Evolutionary conservation across 2,888 invertebrate species (phyloP), one percentile per base, ranked within the genome.

Genomic region (Chydorus sphaericus): DNA sequence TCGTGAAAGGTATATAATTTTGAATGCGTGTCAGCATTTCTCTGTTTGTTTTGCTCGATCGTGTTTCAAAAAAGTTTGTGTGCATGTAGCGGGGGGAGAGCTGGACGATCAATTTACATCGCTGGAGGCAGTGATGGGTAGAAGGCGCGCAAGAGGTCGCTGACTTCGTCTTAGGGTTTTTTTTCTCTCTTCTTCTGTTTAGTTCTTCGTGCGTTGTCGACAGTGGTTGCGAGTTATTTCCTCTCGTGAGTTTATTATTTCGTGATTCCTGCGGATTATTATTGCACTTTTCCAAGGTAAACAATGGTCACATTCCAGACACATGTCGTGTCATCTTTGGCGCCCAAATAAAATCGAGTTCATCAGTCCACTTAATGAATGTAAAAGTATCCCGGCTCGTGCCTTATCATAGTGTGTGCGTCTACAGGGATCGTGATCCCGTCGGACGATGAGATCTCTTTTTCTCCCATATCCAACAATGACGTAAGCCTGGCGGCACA

Each of bases 71-170:
- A 44, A 44, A 44, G 44, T 44, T 44, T 44, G 44, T 26, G 44
- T 44, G 44, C 28, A 14, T 44, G 16, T 38, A 3, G 8, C 6
- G 7, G 38, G 20, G 44, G n/a, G n/a, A n/a, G n/a, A n/a, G n/a
- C n/a, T 44, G 44, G 23, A 28, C 44, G 44, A 44, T 44, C 44
- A 44, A 44, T 44, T 44, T 44, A 44, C 44, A 44, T 44, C 20
- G 44, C 44, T 44, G 6, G 44, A 44, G 44, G 44, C 44, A 28
- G 44, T 44, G 44, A 44, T 44, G 44, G n/a, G 44, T 28, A 44
- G 28, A 44, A 44, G 23, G 44, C 26, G 23, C 44, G 44, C 44
- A 23, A 44, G 44, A 44, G 44, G 44, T 44, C 44, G 44, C 44
- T 44, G 44, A 44, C 44, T 23, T 44, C 26, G 44, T 28, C 20